Evolutionary conservation across 1,140 invertebrate species (phyloP).

Genomic region (Anastrepha obliqua): DNA sequence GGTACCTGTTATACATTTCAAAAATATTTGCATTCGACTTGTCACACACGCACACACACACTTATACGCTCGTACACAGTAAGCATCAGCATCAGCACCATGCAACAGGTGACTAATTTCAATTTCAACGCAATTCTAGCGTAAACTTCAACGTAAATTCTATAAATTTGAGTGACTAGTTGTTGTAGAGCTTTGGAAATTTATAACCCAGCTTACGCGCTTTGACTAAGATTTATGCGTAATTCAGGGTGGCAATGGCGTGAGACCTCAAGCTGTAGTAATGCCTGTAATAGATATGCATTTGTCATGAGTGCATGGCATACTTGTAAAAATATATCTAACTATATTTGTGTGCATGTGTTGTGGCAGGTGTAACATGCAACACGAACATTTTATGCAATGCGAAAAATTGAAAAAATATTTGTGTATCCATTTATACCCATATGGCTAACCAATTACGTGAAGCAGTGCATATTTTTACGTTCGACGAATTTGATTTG

Average conservation of each 20-base stretch:
- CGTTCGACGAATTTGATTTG: background rate
- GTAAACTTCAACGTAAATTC: background rate
- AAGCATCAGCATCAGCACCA: too few species aligned
- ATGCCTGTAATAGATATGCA: background rate
- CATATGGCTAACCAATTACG: background rate
- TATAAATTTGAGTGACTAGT: background rate
- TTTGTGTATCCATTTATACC: background rate
- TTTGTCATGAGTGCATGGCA: background rate
- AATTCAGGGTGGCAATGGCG: background rate
- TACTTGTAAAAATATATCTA: background rate
- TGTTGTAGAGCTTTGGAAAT: background rate
- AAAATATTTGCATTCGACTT: slow-evolving; percentile 1
- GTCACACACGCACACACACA: background rate
- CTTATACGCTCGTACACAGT: too few species aligned
- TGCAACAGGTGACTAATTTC: slow-evolving; percentile 20
- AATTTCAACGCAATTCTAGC: background rate
- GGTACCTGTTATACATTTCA: background rate
- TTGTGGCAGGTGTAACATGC: background rate
- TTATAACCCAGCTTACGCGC: background rate
- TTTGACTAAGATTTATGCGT: slow-evolving; percentile 41
- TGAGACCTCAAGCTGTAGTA: background rate
- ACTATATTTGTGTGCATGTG: too few species aligned
- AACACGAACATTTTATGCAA: background rate
- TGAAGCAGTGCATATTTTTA: background rate
- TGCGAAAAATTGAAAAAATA: background rate